Evolutionary conservation across 1,140 invertebrate genomes (phyloP), one percentile per base, ranked within the genome.

Genomic region (Chymomyza costata): DNA sequence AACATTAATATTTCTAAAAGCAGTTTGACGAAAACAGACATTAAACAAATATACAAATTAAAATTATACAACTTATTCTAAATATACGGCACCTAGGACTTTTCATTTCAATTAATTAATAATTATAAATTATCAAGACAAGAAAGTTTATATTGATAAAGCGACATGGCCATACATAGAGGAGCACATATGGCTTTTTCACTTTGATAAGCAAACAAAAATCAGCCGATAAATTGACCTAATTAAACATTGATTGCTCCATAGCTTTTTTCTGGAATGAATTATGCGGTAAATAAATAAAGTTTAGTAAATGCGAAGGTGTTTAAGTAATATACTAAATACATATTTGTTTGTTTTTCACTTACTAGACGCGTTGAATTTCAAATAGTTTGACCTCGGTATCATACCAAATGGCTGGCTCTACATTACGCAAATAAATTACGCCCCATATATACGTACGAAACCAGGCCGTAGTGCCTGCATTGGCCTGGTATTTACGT

Each of bases 381-480:
- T 99, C 97, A 88, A 99, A 99, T 39, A 99, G 89, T 86, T 98
- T 98, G 5, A 99, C 97, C 85, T 98, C 95, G 0, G 98, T 99
- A 83, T 99, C 97, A 86, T 98, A 99, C 98, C 98, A 99, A 71
- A 99, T 96, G 0, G 98, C 97, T 14, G 98, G 98, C 86, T 99
- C 97, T 35, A 97, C 93, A 88, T 99, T 99, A 76, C 96, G 96
- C 49, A 99, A 89, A 88, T 99, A 99, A 64, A 99, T 98, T 15
- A 99, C 95, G 28, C 97, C 98, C 97, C 97, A 99, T 92, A 99
- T 97, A 83, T 99, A 99, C 1, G 97, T 99, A 43, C 97, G 88
- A 87, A 99, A 99, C 98, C 98, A 99, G 74, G 97, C 95, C 7
- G 97, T 97, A 1, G 98, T 99, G 25, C 97, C 97, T 37, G 92